Percentiles rank a stretch among this genome's conserved stretches.
phyloP scores from a whole-genome alignment of 37 sponge, comb jelly and placozoan species.

The Spongilla lacustris region DNA sequence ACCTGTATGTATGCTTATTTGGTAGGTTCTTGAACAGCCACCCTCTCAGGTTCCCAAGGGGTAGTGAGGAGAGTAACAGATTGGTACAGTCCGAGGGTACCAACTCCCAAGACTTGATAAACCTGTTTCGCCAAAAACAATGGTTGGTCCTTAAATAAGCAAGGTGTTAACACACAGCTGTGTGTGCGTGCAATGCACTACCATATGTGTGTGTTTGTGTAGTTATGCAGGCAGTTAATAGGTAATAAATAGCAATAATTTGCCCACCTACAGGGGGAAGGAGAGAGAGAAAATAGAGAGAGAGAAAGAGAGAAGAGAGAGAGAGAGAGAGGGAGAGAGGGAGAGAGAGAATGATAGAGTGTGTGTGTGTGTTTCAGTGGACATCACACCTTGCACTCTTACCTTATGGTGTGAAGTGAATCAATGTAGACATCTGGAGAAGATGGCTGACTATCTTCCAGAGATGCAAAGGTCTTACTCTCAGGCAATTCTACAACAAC shows the following conservation, averaged over 20 bases:
- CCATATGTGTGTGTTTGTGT: too few relatives aligned
- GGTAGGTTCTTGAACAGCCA: slow-evolving; percentile 77
- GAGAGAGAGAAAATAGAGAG: not conserved
- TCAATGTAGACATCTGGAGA: not conserved
- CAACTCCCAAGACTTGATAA: slow-evolving; percentile 62
- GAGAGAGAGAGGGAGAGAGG: not conserved
- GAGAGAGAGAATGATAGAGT: not conserved
- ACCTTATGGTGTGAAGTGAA: slow-evolving; percentile 30
- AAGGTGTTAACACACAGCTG: too few relatives aligned
- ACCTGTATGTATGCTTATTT: slow-evolving; percentile 51
- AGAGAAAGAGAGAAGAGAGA: not conserved
- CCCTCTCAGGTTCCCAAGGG: slow-evolving; percentile 28
- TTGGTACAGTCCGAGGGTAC: slow-evolving; percentile 41
- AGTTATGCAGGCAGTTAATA: too few relatives aligned
- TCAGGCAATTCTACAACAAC: slow-evolving; percentile 28
- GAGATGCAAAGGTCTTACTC: slow-evolving; percentile 21
- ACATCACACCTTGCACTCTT: not conserved
- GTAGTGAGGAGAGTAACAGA: slow-evolving; percentile 10
- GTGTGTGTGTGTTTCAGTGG: not conserved
- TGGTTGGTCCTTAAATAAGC: not conserved
- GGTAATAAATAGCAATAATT: too few relatives aligned
- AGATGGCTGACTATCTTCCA: slow-evolving; percentile 6
- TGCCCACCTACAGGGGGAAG: too few relatives aligned
- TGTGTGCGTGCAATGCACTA: too few relatives aligned
- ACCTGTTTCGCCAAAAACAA: not conserved